Evolutionary conservation across 1,140 invertebrate genomes (phyloP), one percentile per base, ranked within the genome.

Genomic region (Dysdera silvatica): DNA sequence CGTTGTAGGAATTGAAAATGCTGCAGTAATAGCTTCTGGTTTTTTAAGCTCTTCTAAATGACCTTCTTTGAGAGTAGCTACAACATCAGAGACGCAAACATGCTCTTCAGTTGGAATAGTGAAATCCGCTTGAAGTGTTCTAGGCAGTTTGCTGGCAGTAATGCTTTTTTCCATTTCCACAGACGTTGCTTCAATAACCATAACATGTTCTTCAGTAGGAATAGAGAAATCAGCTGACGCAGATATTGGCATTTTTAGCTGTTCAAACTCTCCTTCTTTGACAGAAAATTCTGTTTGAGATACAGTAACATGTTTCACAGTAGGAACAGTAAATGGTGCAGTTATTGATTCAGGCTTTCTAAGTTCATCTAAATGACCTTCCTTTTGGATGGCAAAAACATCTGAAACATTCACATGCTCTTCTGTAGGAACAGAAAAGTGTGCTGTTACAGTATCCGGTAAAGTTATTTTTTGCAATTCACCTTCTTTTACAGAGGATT

Each of bases 401-500:
- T 65, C 60, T 10, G 54, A 54, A 18, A 70, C 37, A 23, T 58
- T 14, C 7, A 69, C 28, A 55, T 66, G 59, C 52, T 70, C 65
- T 40, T 63, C 60, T 4, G 47, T 58, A 45, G 43, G 35, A 18
- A 69, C 40, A 26, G 28, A n/a, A 18, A 65, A 10, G 3, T 28
- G 40, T 24, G 67, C 57, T 16, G 58, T 54, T 31, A 58, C 57
- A 31, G 47, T 43, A 29, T 29, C 56, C 6, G 67, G 67, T 33
- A 51, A 58, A 29, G 51, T 66, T 49, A 57, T 55, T 43, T 51
- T 28, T 53, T 59, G 49, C 4, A 67, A 31, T 28, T 29, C 5
- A 10, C 37, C 40, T 61, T 69, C 68, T 51, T 67, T 67, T 6
- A n/a, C 65, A 14, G 65, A 59, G 23, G 68, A 45, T 67, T 69